These are phyloP conservation scores for Sebastes itinus DNA, from an alignment of 2,797 vertebrate species.

Conservation along the genomic window DNA sequence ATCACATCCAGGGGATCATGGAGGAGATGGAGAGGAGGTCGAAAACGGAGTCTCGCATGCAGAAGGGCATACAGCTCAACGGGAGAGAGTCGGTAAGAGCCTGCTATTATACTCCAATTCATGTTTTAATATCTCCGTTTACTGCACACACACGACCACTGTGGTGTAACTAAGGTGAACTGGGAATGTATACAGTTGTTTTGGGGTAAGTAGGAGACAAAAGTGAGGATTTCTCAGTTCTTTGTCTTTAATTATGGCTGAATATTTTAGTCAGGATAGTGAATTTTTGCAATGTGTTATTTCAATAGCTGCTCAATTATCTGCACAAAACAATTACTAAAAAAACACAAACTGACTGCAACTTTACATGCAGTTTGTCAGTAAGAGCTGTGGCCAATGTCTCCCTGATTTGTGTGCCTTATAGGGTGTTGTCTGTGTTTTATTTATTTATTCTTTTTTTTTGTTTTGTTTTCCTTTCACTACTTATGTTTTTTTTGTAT, in stretches of 20 bases:
- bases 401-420: too few species aligned
- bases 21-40: conserved; percentile 99
- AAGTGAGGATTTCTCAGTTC: background rate
- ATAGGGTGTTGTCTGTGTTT: too few species aligned
- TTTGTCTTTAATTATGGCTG: background rate
- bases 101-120: background rate
- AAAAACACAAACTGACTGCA: background rate
- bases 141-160: background rate
- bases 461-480: too few species aligned
- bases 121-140: background rate
- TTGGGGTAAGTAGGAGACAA: background rate
- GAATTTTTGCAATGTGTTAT: background rate
- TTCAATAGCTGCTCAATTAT: background rate
- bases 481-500: too few species aligned
- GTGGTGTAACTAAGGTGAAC: background rate
- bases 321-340: background rate
- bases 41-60: conserved; percentile 93
- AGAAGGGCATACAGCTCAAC: conserved; percentile 95
- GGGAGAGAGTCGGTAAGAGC: conserved; percentile 94
- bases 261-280: background rate
- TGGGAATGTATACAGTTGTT: background rate
- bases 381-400: too few species aligned
- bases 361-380: too few species aligned
- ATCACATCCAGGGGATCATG: conserved; percentile 99
- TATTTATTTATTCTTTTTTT: too few species aligned